Conservation (phyloP, 2,888 invertebrate genomes). For the Nudaria mundana region DNA sequence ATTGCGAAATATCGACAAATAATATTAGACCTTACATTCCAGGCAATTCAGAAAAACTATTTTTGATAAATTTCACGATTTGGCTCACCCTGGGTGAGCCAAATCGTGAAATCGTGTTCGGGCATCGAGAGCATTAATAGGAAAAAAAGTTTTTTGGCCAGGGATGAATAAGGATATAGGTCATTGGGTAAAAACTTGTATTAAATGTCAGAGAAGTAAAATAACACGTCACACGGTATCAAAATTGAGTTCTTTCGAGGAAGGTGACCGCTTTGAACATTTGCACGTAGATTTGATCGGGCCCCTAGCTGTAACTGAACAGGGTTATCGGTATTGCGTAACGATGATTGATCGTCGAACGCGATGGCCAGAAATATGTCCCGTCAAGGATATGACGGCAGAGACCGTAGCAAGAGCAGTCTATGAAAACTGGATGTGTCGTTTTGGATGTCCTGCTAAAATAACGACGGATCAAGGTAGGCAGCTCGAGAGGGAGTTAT, state of each 20-base stretch:
- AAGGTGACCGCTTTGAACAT: not conserved
- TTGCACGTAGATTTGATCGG: not conserved
- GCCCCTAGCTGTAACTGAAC: not conserved
- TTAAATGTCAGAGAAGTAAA: not conserved
- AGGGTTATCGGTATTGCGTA: no score
- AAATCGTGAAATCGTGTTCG: no score
- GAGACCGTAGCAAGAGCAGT: constrained; percentile 26
- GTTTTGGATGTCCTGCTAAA: constrained; percentile 23
- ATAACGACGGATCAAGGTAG: constrained; percentile 25
- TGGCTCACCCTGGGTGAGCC: not conserved
- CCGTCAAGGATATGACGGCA: not conserved
- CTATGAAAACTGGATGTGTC: constrained; percentile 23
- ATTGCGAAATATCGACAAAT: no score
- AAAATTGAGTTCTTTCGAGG: not conserved
- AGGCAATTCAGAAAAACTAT: not conserved
- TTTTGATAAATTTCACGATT: not conserved
- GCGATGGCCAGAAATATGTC: not conserved
- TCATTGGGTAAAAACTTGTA: not conserved
- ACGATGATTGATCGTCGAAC: not conserved
- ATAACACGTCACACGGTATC: no score
- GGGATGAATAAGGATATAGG: not conserved
- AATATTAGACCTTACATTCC: no score
- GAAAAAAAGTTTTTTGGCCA: not conserved
- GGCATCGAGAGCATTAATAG: not conserved
- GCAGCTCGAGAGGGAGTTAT: constrained; percentile 18